Base-by-base conservation (phyloP, 2,113 vertebrate genomes). In the Copsychus sechellarum region DNA sequence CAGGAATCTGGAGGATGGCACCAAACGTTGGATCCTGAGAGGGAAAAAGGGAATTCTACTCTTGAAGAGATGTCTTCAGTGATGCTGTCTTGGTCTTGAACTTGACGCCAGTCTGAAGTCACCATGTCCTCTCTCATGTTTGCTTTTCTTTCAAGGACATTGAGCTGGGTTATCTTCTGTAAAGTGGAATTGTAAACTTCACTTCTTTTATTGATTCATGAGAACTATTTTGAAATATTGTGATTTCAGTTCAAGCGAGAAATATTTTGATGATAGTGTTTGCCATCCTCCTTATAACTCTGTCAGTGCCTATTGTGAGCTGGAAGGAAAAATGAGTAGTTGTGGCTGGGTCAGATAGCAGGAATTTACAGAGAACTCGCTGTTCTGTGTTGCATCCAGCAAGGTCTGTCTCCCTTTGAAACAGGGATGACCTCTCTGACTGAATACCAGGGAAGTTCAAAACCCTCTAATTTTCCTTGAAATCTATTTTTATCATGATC, bases 381-480 rank as follows among this genome's bases (percentile, higher is more conserved):
- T 50, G 69, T 78, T 88, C 86, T 45, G 6, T 58, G 56, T 36
- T 71, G 90, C 43, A 67, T 81, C 61, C 66, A 25, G 0, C 1
- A 3, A 69, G 38, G 74, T 90, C 45, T 65, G 53, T 47, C 58
- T 47, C 58, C 67, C 34, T 93, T 92, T 66, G 60, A 70, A 79
- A 50, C 31, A 54, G 53, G 65, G 47, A 6, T 58, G 92, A 92
- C 74, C 91, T 88, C 53, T 95, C 71, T 78, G 66, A 31, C 62
- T 87, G 81, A 87, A 86, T 71, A 42, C 47, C 47, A 56, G 57
- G 86, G 60, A 92, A 90, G 62, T 76, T 95, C 64, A 92, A 72
- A 86, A 81, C 8, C 53, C 47, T 94, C 78, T 85, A 78, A 97
- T 91, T 96, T 93, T 94, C 62, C 83, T 85, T 77, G 53, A 56